Evolutionary conservation across 2,888 invertebrate genomes (phyloP).

Genomic region (Orthosia gothica): DNA sequence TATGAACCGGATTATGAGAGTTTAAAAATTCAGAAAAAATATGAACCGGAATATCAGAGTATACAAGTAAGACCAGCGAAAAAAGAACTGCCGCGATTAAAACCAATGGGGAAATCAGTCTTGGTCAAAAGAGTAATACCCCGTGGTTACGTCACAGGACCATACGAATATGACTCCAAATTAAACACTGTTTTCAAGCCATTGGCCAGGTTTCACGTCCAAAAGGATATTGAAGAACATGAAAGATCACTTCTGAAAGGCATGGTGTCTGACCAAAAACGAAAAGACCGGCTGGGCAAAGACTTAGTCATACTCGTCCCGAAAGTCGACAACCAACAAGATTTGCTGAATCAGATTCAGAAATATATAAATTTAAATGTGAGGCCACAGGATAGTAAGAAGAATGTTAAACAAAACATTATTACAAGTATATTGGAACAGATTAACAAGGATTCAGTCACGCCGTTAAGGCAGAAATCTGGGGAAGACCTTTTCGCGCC

Average conservation of each 20-base stretch:
- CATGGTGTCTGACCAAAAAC: slow-evolving; percentile 25
- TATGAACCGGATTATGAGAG: background rate
- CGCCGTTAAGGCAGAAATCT: slow-evolving; percentile 27
- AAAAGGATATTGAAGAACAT: slow-evolving; percentile 41
- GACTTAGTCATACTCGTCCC: slow-evolving; percentile 30
- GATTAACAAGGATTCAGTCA: rapidly evolving
- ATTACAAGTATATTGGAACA: slow-evolving; percentile 2
- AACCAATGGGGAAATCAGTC: slow-evolving; percentile 24
- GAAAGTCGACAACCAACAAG: background rate
- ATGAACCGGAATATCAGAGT: background rate
- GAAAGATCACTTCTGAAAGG: slow-evolving; percentile 24
- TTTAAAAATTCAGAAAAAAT: background rate
- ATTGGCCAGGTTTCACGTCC: slow-evolving; percentile 65
- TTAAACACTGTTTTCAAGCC: slow-evolving; percentile 69
- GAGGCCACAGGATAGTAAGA: background rate
- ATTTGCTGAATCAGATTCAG: slow-evolving; percentile 21
- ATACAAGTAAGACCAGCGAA: background rate
- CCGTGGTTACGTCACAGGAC: slow-evolving; percentile 51
- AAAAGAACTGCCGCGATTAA: background rate
- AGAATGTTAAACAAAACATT: background rate
- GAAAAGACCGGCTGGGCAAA: background rate
- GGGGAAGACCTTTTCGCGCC: slow-evolving; percentile 40
- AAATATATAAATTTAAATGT: background rate
- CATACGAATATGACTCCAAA: slow-evolving; percentile 64
- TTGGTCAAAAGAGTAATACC: slow-evolving; percentile 68